A percentile compares a stretch with the other conserved stretches of the same genome.
phyloP scores from a whole-genome alignment of 2,797 vertebrate genomes.

The Thaleichthys pacificus region DNA sequence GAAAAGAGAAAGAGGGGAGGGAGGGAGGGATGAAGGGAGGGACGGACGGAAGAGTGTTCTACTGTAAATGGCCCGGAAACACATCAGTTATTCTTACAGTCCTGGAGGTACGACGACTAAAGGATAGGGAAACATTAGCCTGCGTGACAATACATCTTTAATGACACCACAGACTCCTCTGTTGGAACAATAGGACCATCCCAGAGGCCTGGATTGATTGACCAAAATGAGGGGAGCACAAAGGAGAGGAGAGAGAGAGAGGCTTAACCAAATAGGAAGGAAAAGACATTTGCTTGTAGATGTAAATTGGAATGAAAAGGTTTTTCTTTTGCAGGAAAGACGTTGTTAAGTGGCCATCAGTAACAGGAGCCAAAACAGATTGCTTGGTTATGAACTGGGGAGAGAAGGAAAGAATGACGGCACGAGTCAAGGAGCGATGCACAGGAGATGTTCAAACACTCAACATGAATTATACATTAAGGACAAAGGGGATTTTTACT shows the following conservation, averaged over 20 bases:
- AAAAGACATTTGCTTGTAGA: slow-evolving; percentile 39
- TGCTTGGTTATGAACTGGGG: slow-evolving; percentile 51
- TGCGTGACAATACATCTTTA: slow-evolving; percentile 59
- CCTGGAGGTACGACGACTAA: slow-evolving; percentile 48
- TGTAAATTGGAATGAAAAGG: slow-evolving; percentile 58
- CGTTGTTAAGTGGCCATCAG: slow-evolving; percentile 48
- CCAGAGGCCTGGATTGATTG: slow-evolving; percentile 42
- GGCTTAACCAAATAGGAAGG: slow-evolving; percentile 23
- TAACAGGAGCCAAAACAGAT: slow-evolving; percentile 64
- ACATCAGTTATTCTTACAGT: slow-evolving; percentile 50
- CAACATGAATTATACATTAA: slow-evolving; percentile 55
- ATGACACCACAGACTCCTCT: slow-evolving; percentile 53
- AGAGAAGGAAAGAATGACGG: slow-evolving; percentile 7
- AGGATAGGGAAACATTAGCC: slow-evolving; percentile 59
- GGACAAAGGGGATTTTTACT: slow-evolving; percentile 56
- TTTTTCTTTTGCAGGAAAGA: slow-evolving; percentile 50
- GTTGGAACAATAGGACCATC: slow-evolving; percentile 57
- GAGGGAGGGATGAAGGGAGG: slow-evolving; percentile 4
- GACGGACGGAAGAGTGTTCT: neutral
- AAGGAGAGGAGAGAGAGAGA: neutral
- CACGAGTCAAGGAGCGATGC: slow-evolving; percentile 48
- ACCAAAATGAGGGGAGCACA: slow-evolving; percentile 22
- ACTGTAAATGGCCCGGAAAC: slow-evolving; percentile 62
- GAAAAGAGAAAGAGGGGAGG: slow-evolving; percentile 3
- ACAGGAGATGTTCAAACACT: slow-evolving; percentile 53